These are phyloP conservation scores for Herpailurus yagouaroundi DNA, from an alignment of 2,113 vertebrate genomes.

Conservation along the genomic window DNA sequence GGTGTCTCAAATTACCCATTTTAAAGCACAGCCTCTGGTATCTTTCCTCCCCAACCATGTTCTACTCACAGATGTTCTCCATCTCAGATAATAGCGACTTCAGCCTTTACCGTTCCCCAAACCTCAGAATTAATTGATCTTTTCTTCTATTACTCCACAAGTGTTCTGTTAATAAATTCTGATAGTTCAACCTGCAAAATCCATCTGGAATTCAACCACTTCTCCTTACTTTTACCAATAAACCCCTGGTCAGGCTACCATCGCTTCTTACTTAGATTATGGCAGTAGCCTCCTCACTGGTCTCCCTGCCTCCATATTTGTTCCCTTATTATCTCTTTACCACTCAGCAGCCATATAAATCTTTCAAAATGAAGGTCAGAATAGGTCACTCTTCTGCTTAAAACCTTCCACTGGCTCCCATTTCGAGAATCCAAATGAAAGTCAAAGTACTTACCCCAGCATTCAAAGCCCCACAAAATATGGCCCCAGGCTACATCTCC, in stretches of 20 bases:
- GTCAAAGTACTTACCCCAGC: background rate
- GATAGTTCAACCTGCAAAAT: background rate
- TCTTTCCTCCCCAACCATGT: rapidly evolving
- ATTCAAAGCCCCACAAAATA: background rate
- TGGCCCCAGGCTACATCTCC: background rate
- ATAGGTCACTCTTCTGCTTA: background rate
- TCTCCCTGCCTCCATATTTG: background rate
- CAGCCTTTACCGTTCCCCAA: background rate
- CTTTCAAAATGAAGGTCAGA: background rate
- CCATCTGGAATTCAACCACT: background rate
- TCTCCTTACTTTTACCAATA: background rate
- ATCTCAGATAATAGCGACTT: background rate
- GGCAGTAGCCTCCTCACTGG: background rate
- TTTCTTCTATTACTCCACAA: background rate
- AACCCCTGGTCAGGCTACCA: background rate
- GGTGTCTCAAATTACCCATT: background rate
- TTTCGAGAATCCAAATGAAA: background rate
- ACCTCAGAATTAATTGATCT: background rate
- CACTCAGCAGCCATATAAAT: background rate
- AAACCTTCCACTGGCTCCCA: background rate
- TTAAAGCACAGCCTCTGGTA: background rate
- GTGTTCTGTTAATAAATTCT: background rate
- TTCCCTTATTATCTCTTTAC: background rate
- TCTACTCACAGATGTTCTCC: background rate
- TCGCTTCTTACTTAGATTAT: background rate